A percentile compares a stretch with the other conserved stretches of the same genome.
These are phyloP conservation scores for Lucilia cuprina DNA, from an alignment of 1,140 invertebrate genomes.

Conservation along the genomic window DNA sequence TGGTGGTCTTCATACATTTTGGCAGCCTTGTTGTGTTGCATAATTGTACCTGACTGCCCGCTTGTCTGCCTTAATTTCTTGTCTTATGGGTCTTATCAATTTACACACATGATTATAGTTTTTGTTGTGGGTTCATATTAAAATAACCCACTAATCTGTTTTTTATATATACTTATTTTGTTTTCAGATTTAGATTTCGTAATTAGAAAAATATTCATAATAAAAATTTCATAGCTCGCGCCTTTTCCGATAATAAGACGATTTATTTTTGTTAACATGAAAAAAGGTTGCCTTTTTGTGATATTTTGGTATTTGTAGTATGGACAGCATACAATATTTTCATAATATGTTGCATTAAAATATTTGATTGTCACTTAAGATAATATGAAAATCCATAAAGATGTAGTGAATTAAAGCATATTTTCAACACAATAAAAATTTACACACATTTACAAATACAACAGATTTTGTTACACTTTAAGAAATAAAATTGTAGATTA, in stretches of 20 bases:
- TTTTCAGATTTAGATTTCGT: not conserved
- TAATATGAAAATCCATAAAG: conserved; percentile 12
- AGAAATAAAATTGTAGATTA: too few relatives aligned
- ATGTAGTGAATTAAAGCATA: not conserved
- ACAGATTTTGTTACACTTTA: not conserved
- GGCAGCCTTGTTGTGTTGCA: not conserved
- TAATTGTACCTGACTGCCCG: not conserved
- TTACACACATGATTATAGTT: not conserved
- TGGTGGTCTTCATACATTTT: conserved; percentile 1
- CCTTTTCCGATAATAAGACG: not conserved
- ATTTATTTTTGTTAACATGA: not conserved
- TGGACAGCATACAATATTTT: not conserved
- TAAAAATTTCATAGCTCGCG: not conserved
- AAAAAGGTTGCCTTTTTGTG: not conserved
- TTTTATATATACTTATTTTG: not conserved
- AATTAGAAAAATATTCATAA: conserved; percentile 9
- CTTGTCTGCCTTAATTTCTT: not conserved
- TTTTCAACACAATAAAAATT: not conserved
- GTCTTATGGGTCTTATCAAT: not conserved
- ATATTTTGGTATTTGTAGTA: not conserved
- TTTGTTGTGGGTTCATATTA: not conserved
- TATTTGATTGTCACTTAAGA: conserved; percentile 14
- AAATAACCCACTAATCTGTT: not conserved
- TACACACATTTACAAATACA: not conserved
- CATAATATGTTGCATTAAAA: conserved; percentile 12